Base-by-base conservation (phyloP, 2,888 invertebrate species). In the Apodemia mormo region DNA sequence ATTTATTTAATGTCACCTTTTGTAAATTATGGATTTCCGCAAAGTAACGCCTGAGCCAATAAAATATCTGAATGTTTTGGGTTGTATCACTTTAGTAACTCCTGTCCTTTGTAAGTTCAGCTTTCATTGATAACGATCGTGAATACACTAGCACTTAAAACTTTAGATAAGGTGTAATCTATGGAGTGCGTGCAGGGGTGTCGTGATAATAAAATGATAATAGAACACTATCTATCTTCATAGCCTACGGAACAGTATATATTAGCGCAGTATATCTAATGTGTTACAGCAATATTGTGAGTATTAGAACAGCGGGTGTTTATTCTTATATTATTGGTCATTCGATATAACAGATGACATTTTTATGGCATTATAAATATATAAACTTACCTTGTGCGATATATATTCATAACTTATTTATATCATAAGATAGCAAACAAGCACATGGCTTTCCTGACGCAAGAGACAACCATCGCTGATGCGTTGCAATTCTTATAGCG, bases 81-180 rank as follows among this genome's bases (percentile, higher is more conserved):
- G 22, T 52, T 52, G 8, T 52, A n/a, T 52, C n/a, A 52, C 52
- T 2, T 52, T 12, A 49, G 49, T 9, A n/a, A 52, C n/a, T 14
- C 52, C 52, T 52, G n/a, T 14, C n/a, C 22, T 52, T 52, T 52
- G 52, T 52, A 22, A 52, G 33, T 33, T 37, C 14, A 61, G 61
- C 61, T 12, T 61, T 61, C 33, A 61, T 61, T 30, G 61, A 14
- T 61, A 61, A 58, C 14, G 33, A 14, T 37, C 61, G 2, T 72
- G 71, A 73, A 71, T 71, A 68, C 66, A 69, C 69, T 49, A 72
- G 29, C 70, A 72, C 73, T 72, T 68, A 65, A 72, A 69, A 65
- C 68, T 67, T 66, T 40, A 69, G 76, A 78, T 77, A 76, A 73
- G 68, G 70, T 71, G 40, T 76, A 74, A 76, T 78, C 75, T 76